These are phyloP conservation scores for Notodonta dromedarius DNA, from an alignment of 2,888 invertebrate genomes.

Conservation along the genomic window DNA sequence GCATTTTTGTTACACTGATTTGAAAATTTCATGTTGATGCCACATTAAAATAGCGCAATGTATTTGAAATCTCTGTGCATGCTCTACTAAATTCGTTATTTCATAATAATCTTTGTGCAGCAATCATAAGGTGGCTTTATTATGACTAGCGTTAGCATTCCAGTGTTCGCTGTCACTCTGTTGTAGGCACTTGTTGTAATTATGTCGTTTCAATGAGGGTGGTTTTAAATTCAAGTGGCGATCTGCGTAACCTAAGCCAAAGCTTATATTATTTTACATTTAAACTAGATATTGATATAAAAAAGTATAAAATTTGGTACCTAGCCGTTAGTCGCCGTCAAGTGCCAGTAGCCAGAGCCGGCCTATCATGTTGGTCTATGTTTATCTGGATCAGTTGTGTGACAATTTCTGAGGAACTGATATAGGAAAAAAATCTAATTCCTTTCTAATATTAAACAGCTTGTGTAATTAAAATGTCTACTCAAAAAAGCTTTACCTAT, in stretches of 20 bases:
- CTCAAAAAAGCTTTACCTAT: too few relatives aligned
- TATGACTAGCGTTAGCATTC: conserved; percentile 50
- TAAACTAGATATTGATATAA: conserved; percentile 11
- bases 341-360: not conserved
- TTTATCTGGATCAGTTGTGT: not conserved
- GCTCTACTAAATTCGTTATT: conserved; percentile 5
- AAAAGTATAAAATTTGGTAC: conserved; percentile 9
- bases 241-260: conserved; percentile 17
- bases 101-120: conserved; percentile 29
- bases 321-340: conserved; percentile 1
- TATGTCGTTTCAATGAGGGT: conserved; percentile 63
- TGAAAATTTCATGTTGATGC: too few relatives aligned
- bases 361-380: not conserved
- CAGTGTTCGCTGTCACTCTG: conserved; percentile 45
- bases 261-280: conserved; percentile 23
- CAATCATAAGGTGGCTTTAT: conserved; percentile 49
- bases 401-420: not conserved
- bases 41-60: conserved; percentile 14
- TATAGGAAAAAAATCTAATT: not conserved
- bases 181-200: conserved; percentile 50
- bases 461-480: too few relatives aligned
- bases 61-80: conserved; percentile 11
- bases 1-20: conserved; percentile 4
- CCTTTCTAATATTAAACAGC: too few relatives aligned
- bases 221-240: conserved; percentile 56